These are phyloP conservation scores for Lepidochitona cinerea DNA, from an alignment of 2,888 invertebrate genomes.

Conservation along the genomic window DNA sequence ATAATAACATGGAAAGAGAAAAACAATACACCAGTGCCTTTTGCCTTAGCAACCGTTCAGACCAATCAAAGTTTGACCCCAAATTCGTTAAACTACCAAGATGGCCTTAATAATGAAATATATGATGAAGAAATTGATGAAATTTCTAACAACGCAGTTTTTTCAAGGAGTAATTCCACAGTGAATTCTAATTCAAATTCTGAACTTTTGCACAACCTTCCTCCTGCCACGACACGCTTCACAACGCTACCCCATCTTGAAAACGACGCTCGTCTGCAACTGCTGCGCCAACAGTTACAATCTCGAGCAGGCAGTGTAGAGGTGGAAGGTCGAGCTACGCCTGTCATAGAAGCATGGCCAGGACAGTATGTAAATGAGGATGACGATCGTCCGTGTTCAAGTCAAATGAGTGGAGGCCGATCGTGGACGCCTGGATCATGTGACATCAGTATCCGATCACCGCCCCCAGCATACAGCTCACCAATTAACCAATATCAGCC, in stretches of 20 bases:
- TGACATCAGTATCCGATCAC: neutral
- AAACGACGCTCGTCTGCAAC: neutral
- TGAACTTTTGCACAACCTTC: neutral
- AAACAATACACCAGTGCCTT: neutral
- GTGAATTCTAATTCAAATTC: too few species aligned
- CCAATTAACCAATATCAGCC: neutral
- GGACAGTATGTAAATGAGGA: neutral
- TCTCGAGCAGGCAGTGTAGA: neutral
- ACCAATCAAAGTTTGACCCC: neutral
- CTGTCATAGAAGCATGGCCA: neutral
- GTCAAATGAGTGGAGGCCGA: neutral
- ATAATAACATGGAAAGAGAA: neutral
- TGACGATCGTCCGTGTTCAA: neutral
- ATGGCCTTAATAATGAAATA: neutral
- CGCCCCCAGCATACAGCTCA: neutral
- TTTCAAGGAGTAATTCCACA: neutral
- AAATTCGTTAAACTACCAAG: neutral
- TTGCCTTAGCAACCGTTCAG: neutral
- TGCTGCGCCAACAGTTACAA: neutral
- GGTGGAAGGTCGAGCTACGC: neutral
- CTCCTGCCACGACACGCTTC: neutral
- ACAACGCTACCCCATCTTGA: neutral
- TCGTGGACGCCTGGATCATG: neutral
- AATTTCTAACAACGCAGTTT: neutral
- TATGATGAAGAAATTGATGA: neutral